phyloP scores from a whole-genome alignment of 2,113 vertebrate species.

The Ia io region DNA sequence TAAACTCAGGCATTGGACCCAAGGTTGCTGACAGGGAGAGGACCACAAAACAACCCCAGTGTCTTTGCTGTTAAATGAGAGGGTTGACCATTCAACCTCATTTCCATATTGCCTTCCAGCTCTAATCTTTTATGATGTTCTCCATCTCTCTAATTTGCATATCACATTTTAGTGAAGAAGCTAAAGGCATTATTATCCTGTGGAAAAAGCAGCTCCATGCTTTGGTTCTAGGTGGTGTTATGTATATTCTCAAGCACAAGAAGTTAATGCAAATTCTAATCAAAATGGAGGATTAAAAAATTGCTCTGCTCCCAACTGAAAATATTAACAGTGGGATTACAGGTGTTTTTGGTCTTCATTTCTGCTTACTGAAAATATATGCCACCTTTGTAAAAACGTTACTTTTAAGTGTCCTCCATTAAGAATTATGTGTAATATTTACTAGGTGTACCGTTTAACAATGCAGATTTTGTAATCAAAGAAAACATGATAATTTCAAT shows the following conservation, averaged over 20 bases:
- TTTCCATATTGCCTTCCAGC: background rate
- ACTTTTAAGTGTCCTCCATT: background rate
- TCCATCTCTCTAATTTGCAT: background rate
- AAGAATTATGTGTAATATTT: background rate
- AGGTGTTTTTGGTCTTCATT: background rate
- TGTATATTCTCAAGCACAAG: background rate
- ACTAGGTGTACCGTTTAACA: too few relatives aligned
- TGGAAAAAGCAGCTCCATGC: background rate
- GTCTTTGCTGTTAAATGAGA: background rate
- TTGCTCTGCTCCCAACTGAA: background rate
- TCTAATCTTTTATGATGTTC: background rate
- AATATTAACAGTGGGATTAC: background rate
- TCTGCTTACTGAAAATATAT: background rate
- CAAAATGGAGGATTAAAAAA: background rate
- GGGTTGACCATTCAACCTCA: background rate
- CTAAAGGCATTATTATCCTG: background rate
- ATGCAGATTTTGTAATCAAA: too few relatives aligned
- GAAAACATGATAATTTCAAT: too few relatives aligned
- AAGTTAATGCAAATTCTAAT: background rate
- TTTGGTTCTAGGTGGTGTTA: background rate
- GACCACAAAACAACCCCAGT: rapidly evolving
- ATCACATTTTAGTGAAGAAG: background rate
- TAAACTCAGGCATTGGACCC: background rate
- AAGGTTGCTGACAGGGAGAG: rapidly evolving
- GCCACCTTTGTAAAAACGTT: background rate